phyloP scores from a whole-genome alignment of 2,113 vertebrate species.

The Colossoma macropomum region DNA sequence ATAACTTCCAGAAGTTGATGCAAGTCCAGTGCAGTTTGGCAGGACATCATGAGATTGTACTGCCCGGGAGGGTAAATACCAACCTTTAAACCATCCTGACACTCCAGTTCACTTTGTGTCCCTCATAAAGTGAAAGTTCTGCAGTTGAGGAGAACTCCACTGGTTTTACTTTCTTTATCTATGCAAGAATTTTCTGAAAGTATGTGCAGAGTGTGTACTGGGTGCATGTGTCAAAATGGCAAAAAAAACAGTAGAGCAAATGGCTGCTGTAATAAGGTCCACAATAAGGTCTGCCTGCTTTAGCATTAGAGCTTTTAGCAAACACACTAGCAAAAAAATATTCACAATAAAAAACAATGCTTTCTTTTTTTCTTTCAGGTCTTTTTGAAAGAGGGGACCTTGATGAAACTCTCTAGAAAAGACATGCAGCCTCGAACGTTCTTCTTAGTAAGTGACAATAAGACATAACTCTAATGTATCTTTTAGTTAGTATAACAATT shows the following conservation, averaged over 20 bases:
- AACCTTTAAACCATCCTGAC: not conserved
- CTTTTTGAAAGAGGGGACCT: slow-evolving; percentile 94
- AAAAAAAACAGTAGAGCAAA: not conserved
- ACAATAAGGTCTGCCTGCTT: too few species aligned
- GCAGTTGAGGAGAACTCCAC: not conserved
- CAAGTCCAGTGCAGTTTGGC: slow-evolving; percentile 95
- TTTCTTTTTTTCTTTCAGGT: slow-evolving; percentile 74
- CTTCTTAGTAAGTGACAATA: slow-evolving; percentile 88
- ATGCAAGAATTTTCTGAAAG: not conserved
- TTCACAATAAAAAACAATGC: not conserved
- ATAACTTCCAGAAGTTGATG: slow-evolving; percentile 98
- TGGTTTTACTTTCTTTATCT: not conserved
- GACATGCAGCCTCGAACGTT: slow-evolving; percentile 98
- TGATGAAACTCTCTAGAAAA: slow-evolving; percentile 97
- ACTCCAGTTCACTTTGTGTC: not conserved
- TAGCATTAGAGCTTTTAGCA: not conserved
- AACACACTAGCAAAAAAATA: not conserved
- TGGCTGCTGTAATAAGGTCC: too few species aligned
- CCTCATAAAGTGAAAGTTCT: not conserved
- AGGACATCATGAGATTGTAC: slow-evolving; percentile 95
- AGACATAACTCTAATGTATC: not conserved
- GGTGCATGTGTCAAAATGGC: not conserved
- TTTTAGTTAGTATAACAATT: too few species aligned
- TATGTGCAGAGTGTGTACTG: not conserved
- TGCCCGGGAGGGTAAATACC: slow-evolving; percentile 88